Evolutionary conservation across 2,113 vertebrate genomes (phyloP).

Genomic region (Microcebus tavaratra): DNA sequence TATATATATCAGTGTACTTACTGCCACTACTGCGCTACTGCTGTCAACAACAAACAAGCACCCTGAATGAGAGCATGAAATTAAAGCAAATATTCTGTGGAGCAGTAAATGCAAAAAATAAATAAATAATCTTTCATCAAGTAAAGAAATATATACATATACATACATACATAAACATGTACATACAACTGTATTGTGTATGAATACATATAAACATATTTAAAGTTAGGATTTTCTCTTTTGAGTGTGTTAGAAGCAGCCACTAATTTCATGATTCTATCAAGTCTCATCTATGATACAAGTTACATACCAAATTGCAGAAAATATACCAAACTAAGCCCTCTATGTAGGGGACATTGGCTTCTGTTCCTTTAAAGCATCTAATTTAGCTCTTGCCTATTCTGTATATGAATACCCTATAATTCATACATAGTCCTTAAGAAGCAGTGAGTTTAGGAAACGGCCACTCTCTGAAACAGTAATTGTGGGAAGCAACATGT

Average conservation of each 20-base stretch:
- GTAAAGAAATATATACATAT: not conserved
- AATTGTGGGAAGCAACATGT: not conserved
- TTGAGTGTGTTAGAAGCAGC: not conserved
- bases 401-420: not conserved
- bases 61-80: rapidly evolving
- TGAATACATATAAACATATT: not conserved
- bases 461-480: not conserved
- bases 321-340: not conserved
- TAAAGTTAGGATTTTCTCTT: not conserved
- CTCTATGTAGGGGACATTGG: not conserved
- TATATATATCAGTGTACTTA: not conserved
- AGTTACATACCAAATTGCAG: not conserved
- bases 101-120: no score
- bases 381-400: not conserved
- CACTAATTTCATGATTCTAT: not conserved
- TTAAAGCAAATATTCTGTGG: not conserved
- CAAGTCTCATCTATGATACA: not conserved
- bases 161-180: not conserved
- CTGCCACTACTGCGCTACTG: no score
- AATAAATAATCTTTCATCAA: not conserved
- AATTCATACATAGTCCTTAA: not conserved
- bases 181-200: not conserved
- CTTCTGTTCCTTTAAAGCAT: not conserved
- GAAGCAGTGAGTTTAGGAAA: not conserved
- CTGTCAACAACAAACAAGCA: not conserved